Base-by-base conservation (phyloP, 2,888 invertebrate genomes). In the Ditylenchus weischeri region DNA sequence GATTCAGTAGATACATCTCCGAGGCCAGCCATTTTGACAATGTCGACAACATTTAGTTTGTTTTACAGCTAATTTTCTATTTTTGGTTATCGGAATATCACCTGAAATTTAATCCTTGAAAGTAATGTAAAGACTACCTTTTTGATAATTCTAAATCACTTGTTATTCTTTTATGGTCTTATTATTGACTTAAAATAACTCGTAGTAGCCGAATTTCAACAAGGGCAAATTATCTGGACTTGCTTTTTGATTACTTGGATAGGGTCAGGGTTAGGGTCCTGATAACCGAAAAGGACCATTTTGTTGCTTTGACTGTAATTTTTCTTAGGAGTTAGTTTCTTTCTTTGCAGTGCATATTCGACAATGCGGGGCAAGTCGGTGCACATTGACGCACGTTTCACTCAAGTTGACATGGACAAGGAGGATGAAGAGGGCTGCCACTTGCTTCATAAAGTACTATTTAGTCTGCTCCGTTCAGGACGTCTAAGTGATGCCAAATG, bases 311-410 rank as follows among this genome's bases (percentile, higher is more conserved):
- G 18, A 11, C 57, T 36, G 43, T 63, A 10, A 65, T 11, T 23
- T 66, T n/a, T n/a, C n/a, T n/a, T n/a, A n/a, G n/a, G n/a, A n/a
- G n/a, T n/a, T n/a, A n/a, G 29, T 29, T 65, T 6, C 65, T 51
- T 6, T 6, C 4, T 8, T 59, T 66, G 36, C 36, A 71, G 71
- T 60, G 69, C 70, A n/a, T 58, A 48, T 47, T 58, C 71, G 8
- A 51, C 61, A 13, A 58, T 64, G 7, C 65, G 69, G 18, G 51
- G 64, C 6, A 57, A 21, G 66, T 64, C 57, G 0, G 64, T 65
- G 0, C 71, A 71, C 51, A 66, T 70, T 19, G 71, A 71, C 49
- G 62, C 71, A 19, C 49, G 66, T 36, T 72, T 65, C 59, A 58
- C 49, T 10, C 63, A 47, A 23, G 36, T 47, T 15, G 50, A 47